A percentile compares a stretch with the other conserved stretches of the same genome.
Conservation (phyloP, 2,113 vertebrate species). For the Ursus arctos region DNA sequence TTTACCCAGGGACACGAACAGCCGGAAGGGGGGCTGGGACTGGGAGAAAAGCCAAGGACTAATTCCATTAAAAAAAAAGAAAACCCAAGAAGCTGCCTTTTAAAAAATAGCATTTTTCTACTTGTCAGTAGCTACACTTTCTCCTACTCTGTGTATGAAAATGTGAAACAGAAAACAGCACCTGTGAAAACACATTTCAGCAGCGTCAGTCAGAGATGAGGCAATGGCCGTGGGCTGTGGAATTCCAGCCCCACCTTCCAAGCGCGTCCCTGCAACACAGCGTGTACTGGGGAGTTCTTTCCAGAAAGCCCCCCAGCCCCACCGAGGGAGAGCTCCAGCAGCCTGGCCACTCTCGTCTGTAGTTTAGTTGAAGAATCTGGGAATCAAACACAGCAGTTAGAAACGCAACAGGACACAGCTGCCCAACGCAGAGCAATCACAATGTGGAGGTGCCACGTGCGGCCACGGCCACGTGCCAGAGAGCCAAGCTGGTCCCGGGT, state of each 20-base stretch:
- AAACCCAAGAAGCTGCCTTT: not conserved
- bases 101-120: not conserved
- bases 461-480: too few species aligned
- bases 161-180: not conserved
- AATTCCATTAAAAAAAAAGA: not conserved
- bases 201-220: not conserved
- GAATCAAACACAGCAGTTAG: constrained; percentile 46
- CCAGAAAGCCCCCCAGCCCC: not conserved
- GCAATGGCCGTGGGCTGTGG: not conserved
- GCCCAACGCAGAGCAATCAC: rapidly evolving
- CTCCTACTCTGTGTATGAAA: constrained; percentile 46
- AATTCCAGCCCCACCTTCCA: not conserved
- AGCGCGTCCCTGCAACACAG: not conserved
- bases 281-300: not conserved
- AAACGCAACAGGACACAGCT: not conserved
- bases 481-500: not conserved
- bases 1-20: constrained; percentile 5
- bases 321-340: not conserved
- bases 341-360: not conserved
- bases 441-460: rapidly evolving
- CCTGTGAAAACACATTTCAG: not conserved
- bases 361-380: constrained; percentile 27
- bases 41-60: constrained; percentile 22
- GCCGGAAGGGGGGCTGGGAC: not conserved
- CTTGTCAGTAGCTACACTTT: not conserved